phyloP scores from a whole-genome alignment of 1,140 invertebrate species.

The Drosophila albomicans region DNA sequence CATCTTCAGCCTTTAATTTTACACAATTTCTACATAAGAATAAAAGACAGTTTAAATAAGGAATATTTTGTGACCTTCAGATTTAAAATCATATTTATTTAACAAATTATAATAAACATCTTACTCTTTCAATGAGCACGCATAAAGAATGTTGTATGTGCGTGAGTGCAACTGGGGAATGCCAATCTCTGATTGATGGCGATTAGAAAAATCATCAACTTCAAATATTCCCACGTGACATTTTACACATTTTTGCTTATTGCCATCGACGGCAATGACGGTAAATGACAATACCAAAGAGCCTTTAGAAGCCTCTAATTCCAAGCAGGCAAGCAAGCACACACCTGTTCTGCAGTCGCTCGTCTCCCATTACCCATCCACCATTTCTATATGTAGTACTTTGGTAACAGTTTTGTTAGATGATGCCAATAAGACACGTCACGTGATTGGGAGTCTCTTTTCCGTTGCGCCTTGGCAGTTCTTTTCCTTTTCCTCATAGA shows the following conservation, averaged over 20 bases:
- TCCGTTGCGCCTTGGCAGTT: background rate
- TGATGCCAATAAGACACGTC: constrained; percentile 82
- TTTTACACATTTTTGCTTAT: constrained; percentile 63
- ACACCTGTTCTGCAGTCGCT: background rate
- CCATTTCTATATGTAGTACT: background rate
- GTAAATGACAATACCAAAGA: background rate
- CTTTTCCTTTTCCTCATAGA: constrained; percentile 14
- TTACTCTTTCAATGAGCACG: background rate
- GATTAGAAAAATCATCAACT: constrained; percentile 51
- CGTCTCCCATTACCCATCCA: background rate
- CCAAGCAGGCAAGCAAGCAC: background rate
- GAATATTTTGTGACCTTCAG: too few relatives aligned
- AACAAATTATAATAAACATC: background rate
- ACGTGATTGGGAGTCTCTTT: constrained; percentile 54
- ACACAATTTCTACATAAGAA: too few relatives aligned
- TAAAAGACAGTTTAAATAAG: too few relatives aligned
- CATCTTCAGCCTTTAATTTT: too few relatives aligned
- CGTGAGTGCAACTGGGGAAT: constrained; percentile 48
- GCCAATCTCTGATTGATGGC: constrained; percentile 59
- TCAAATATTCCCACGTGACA: constrained; percentile 75
- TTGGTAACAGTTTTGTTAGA: constrained; percentile 38
- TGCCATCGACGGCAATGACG: constrained; percentile 3
- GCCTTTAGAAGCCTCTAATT: constrained; percentile 39
- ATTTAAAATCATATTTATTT: background rate
- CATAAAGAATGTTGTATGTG: background rate